phyloP scores from a whole-genome alignment of 2,797 vertebrate species.

The Anas acuta region DNA sequence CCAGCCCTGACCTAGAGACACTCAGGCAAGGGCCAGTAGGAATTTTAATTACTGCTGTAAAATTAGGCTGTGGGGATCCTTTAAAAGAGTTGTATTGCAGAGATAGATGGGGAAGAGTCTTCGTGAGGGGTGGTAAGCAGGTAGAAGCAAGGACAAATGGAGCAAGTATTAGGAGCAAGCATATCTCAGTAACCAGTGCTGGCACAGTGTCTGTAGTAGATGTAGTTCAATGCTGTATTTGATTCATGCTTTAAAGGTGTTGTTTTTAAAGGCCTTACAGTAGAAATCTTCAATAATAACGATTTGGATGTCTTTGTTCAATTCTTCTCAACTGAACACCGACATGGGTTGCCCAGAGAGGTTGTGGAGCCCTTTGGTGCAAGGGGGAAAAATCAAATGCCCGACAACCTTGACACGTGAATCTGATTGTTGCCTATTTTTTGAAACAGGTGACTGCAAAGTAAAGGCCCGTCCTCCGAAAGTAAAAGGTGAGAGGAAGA shows the following conservation, averaged over 20 bases:
- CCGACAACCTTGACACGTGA: fast-evolving
- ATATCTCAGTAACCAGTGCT: background rate
- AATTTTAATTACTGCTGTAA: background rate
- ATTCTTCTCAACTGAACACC: background rate
- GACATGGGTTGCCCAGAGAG: no score
- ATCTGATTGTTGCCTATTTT: background rate
- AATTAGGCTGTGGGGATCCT: background rate
- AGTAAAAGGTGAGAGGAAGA: slow-evolving; percentile 80
- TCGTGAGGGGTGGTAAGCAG: background rate
- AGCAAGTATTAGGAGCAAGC: background rate
- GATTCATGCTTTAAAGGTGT: slow-evolving; percentile 20
- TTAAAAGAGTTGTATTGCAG: background rate
- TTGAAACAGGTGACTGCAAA: slow-evolving; percentile 71
- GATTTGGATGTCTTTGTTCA: background rate
- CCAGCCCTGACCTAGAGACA: background rate
- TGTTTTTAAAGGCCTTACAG: background rate
- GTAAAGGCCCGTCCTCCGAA: slow-evolving; percentile 62
- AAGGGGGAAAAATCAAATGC: background rate
- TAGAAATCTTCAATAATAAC: background rate
- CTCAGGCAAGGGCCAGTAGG: background rate
- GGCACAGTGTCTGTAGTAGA: background rate
- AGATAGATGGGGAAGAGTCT: background rate
- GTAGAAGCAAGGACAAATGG: background rate
- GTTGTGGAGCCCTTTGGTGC: no score
- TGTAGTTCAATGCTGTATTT: background rate